phyloP scores from a whole-genome alignment of 2,113 vertebrate genomes.

The Anolis sagrei region DNA sequence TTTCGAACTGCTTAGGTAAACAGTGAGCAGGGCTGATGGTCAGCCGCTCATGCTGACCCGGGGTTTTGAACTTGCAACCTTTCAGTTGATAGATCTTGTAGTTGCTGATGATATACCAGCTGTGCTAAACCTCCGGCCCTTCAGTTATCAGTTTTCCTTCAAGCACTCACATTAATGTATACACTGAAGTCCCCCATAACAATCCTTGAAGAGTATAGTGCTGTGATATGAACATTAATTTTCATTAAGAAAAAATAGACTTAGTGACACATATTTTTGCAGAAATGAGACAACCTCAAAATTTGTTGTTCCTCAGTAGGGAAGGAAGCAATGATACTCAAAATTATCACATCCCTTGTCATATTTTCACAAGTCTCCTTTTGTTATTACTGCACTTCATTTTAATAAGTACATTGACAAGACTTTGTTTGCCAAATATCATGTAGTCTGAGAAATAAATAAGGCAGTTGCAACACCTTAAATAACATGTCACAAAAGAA shows the following conservation, averaged over 20 bases:
- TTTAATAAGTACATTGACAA: constrained; percentile 1
- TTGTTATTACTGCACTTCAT: neutral
- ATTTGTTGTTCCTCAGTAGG: neutral
- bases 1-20: no score
- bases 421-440: constrained; percentile 15
- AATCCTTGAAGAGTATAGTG: neutral
- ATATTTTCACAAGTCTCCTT: neutral
- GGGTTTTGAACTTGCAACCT: no score
- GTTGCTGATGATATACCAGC: no score
- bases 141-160: neutral
- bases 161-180: neutral
- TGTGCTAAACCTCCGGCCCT: no score
- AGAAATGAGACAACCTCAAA: neutral
- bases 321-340: neutral
- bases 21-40: no score
- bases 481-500: constrained; percentile 27
- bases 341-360: neutral
- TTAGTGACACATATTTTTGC: neutral
- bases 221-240: neutral
- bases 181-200: neutral
- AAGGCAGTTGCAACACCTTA: constrained; percentile 1
- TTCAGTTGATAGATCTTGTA: no score
- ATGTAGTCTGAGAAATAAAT: constrained; percentile 12
- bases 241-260: neutral
- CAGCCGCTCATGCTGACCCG: no score